Conservation (phyloP, 2,113 vertebrate genomes). For the Noctilio leporinus region DNA sequence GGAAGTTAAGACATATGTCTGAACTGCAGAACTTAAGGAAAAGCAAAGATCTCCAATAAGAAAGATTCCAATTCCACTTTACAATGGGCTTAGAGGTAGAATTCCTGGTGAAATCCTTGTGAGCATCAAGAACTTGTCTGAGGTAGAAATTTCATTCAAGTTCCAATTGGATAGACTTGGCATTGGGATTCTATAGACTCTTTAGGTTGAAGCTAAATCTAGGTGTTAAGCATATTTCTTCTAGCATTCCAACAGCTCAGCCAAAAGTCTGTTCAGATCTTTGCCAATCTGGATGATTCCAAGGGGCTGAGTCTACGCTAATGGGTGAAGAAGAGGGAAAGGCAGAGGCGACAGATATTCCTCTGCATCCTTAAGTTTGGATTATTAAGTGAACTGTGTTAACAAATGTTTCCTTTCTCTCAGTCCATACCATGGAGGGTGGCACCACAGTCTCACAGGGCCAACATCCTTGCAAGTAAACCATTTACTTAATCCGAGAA, state of each 20-base stretch:
- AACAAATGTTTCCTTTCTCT: neutral
- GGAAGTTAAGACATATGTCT: neutral
- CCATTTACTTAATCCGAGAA: neutral
- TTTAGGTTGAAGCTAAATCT: neutral
- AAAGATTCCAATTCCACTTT: neutral
- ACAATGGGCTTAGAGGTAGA: neutral
- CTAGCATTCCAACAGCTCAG: neutral
- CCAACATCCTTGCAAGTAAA: neutral
- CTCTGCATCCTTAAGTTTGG: neutral
- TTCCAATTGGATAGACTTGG: neutral
- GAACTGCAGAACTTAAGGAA: neutral
- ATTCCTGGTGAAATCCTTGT: neutral
- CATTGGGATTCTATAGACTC: neutral
- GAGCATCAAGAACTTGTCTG: neutral
- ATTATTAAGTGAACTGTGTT: neutral
- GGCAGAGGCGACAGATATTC: neutral
- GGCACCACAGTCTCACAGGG: neutral
- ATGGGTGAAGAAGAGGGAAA: neutral
- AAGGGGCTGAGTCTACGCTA: neutral
- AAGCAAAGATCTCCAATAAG: neutral
- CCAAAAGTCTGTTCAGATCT: neutral
- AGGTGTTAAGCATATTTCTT: neutral
- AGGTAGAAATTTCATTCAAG: neutral
- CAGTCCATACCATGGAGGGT: neutral
- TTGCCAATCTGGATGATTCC: neutral